phyloP scores from a whole-genome alignment of 2,797 vertebrate genomes.

The Thaleichthys pacificus region DNA sequence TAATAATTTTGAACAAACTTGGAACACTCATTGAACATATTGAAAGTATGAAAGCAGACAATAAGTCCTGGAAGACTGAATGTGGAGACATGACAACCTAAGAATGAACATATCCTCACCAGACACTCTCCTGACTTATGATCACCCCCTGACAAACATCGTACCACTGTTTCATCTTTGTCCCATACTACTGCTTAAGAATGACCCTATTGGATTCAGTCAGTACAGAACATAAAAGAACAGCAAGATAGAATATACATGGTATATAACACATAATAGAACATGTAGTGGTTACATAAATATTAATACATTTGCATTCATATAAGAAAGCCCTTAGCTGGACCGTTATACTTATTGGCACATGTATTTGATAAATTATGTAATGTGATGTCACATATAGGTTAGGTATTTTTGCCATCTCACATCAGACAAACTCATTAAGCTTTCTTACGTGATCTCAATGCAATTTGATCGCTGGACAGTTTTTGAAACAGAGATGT shows the following conservation, averaged over 20 bases:
- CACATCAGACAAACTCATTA: slow-evolving; percentile 1
- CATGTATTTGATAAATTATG: neutral
- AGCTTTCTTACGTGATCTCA: slow-evolving; percentile 14
- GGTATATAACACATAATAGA: neutral
- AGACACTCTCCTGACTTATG: slow-evolving; percentile 39
- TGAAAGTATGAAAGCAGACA: neutral
- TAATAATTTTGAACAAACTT: neutral
- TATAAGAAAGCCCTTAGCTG: too few species aligned
- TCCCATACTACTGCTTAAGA: slow-evolving; percentile 49
- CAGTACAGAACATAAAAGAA: slow-evolving; percentile 28
- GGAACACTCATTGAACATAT: neutral
- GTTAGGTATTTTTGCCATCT: neutral
- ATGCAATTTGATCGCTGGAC: slow-evolving; percentile 31
- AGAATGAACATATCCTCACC: slow-evolving; percentile 40
- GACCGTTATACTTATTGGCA: too few species aligned
- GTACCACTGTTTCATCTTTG: slow-evolving; percentile 68
- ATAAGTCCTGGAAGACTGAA: slow-evolving; percentile 63
- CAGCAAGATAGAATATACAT: neutral
- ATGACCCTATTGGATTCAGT: slow-evolving; percentile 34
- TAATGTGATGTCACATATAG: neutral
- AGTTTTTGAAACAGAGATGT: slow-evolving; percentile 71
- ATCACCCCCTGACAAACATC: slow-evolving; percentile 46
- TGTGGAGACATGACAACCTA: slow-evolving; percentile 37
- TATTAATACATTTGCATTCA: neutral
- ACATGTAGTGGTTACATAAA: neutral